Base-by-base conservation (phyloP, 2,797 vertebrate genomes). In the Melanotaenia trifasciata region DNA sequence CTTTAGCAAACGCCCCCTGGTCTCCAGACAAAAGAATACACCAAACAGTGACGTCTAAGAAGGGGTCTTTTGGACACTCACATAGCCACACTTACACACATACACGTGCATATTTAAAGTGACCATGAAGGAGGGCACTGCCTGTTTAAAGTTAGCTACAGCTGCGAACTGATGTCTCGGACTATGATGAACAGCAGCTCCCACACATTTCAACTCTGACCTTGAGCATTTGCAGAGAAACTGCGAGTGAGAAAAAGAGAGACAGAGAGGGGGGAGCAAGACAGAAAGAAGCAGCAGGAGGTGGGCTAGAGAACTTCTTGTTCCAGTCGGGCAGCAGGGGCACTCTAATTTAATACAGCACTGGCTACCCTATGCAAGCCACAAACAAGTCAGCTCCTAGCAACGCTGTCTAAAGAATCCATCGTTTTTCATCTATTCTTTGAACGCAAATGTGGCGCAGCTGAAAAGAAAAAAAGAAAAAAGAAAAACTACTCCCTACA, bases 21-120 rank as follows among this genome's bases (percentile, higher is more conserved):
- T 88, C 84, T 90, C 72, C 87, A 90, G 84, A 93, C 92, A 93
- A 93, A 92, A 89, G 90, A 89, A 87, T 78, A 89, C 79, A 90
- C 79, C 40, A 2, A 79, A 83, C 77, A 40, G 86, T 91, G 90
- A 91, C 88, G 90, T 93, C 91, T 84, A 67, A 72, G 45, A 83
- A 70, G 79, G 85, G 70, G 67, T 87, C 84, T 83, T 83, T 76
- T 67, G 62, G 72, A 84, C 66, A 80, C 80, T 70, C 32, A 72
- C 38, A 82, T 74, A 53, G 24, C 67, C 70, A 68, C 56, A 53
- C 38, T 62, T 62, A 72, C 67, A 67, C 64, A 62, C 57, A 65
- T 57, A 64, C 67, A 79, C 51, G 70, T 47, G 57, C 69, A 79
- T 60, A 79, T 76, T 81, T 74, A 70, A 72, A 82, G 64, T 62